These are phyloP conservation scores for Vimba vimba DNA, from an alignment of 2,113 vertebrate genomes.

Conservation along the genomic window DNA sequence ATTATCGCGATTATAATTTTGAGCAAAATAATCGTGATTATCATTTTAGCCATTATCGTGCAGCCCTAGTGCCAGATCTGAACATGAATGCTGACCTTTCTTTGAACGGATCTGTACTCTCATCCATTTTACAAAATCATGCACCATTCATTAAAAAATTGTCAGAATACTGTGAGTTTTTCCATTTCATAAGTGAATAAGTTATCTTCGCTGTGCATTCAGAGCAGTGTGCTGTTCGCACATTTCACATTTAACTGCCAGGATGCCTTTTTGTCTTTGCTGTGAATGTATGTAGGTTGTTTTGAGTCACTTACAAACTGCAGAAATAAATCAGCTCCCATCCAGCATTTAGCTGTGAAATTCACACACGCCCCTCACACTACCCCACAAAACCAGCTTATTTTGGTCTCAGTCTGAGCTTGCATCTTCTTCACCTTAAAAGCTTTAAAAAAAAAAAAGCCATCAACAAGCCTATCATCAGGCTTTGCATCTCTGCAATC, in stretches of 20 bases:
- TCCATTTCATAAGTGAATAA: conserved; percentile 18
- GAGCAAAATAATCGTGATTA: no score
- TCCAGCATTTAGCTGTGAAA: conserved; percentile 59
- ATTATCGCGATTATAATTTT: no score
- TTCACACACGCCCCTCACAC: conserved; percentile 52
- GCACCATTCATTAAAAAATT: conserved; percentile 38
- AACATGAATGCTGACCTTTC: conserved; percentile 38
- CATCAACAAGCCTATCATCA: conserved; percentile 40
- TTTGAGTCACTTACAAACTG: conserved; percentile 61
- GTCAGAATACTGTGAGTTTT: background rate
- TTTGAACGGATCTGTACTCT: conserved; percentile 31
- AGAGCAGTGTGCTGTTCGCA: conserved; percentile 24
- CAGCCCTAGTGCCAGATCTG: background rate
- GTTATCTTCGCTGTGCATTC: conserved; percentile 8
- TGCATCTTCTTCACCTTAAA: conserved; percentile 49
- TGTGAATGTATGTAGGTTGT: conserved; percentile 52
- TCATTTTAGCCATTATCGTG: no score
- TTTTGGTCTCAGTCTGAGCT: conserved; percentile 47
- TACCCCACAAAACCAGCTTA: conserved; percentile 50
- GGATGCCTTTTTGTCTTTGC: conserved; percentile 59
- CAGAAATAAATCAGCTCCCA: conserved; percentile 58
- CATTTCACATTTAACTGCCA: conserved; percentile 34
- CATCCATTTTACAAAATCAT: conserved; percentile 40
- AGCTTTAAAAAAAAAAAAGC: conserved; percentile 39
- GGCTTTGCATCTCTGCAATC: conserved; percentile 49